Evolutionary conservation across 2,888 invertebrate species (phyloP).

Genomic region (Hedya salicella): DNA sequence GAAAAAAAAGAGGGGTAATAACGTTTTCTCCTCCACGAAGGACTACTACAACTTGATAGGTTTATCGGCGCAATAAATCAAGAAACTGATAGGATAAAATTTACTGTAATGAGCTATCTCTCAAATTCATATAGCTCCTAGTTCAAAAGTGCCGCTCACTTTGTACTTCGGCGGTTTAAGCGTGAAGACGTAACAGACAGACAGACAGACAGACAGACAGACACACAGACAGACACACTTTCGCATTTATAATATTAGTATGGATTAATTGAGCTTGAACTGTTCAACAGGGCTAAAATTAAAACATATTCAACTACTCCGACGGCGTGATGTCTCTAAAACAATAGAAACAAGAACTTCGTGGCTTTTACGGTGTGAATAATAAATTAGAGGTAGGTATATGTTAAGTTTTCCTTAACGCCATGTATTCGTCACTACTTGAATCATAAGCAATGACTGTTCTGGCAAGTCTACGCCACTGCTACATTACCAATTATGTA

Average conservation of each 20-base stretch:
- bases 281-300: neutral
- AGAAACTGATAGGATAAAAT: neutral
- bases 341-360: constrained; percentile 34
- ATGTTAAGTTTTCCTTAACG: constrained; percentile 27
- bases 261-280: neutral
- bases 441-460: constrained; percentile 24
- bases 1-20: too few species aligned
- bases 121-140: constrained; percentile 13
- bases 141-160: constrained; percentile 24
- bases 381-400: constrained; percentile 20
- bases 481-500: constrained; percentile 7
- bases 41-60: too few species aligned
- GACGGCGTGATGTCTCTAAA: constrained; percentile 10
- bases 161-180: too few species aligned
- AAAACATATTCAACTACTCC: neutral
- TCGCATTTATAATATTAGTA: too few species aligned
- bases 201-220: too few species aligned
- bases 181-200: too few species aligned
- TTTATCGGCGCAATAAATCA: neutral
- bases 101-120: constrained; percentile 10
- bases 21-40: too few species aligned
- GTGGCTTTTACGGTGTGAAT: constrained; percentile 23
- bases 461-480: neutral
- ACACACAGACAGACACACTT: too few species aligned
- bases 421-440: constrained; percentile 26